Conservation (phyloP, 2,113 vertebrate species). For the Epinephelus moara region DNA sequence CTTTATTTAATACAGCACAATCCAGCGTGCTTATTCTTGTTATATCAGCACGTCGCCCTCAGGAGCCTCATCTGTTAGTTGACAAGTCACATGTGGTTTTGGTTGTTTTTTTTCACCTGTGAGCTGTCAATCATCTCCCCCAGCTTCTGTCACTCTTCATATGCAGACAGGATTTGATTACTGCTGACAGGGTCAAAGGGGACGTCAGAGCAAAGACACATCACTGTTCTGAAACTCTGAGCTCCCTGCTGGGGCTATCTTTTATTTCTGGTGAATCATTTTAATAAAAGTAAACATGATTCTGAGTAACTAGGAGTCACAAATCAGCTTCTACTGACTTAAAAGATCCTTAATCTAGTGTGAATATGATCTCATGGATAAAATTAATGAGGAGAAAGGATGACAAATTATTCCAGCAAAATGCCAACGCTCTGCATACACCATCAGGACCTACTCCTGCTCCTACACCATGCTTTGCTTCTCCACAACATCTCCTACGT, state of each 20-base stretch:
- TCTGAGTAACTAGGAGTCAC: neutral
- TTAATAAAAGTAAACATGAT: neutral
- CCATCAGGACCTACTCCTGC: too few relatives aligned
- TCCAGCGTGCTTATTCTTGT: neutral
- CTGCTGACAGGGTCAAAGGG: neutral
- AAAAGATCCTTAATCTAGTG: neutral
- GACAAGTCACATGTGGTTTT: constrained; percentile 2
- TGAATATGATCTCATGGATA: neutral
- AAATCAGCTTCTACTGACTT: neutral
- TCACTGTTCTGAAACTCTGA: neutral
- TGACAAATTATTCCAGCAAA: too few relatives aligned
- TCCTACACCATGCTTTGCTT: too few relatives aligned
- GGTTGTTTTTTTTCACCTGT: neutral
- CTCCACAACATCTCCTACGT: too few relatives aligned
- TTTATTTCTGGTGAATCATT: neutral
- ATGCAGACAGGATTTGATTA: neutral
- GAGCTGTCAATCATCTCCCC: constrained; percentile 15
- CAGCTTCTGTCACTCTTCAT: neutral
- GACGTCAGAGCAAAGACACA: neutral
- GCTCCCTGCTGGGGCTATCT: neutral
- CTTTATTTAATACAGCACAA: constrained; percentile 7
- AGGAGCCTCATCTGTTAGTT: neutral
- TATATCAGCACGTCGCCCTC: neutral
- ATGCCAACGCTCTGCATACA: too few relatives aligned
- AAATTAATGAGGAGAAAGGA: too few relatives aligned